Evolutionary conservation across 2,797 vertebrate species (phyloP).

Genomic region (Chromis chromis): DNA sequence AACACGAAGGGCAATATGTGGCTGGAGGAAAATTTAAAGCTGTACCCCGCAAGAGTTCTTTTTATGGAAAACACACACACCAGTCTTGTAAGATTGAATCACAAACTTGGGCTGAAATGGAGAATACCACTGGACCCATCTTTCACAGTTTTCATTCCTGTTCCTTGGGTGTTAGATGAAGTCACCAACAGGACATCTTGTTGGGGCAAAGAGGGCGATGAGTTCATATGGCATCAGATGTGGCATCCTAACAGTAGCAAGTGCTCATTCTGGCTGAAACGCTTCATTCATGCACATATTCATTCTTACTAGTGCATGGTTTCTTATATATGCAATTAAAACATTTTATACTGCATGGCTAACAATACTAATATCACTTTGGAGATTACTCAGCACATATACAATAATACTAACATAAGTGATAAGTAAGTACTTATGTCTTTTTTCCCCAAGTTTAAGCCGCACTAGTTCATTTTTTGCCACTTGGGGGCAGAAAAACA

Average conservation of each 20-base stretch:
- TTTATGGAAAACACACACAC: slow-evolving; percentile 14
- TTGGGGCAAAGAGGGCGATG: background rate
- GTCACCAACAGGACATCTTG: slow-evolving; percentile 12
- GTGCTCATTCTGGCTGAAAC: background rate
- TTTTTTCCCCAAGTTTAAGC: background rate
- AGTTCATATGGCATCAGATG: slow-evolving; percentile 1
- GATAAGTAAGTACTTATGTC: background rate
- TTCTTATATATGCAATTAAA: too few relatives aligned
- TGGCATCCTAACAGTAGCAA: background rate
- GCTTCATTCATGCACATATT: background rate
- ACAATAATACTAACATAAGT: background rate
- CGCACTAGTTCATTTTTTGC: background rate
- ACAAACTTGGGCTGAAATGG: slow-evolving; percentile 18
- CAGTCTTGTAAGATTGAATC: slow-evolving; percentile 20
- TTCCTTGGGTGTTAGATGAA: background rate
- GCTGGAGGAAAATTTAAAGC: slow-evolving; percentile 8
- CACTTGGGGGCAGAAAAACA: background rate
- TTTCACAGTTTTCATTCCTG: background rate
- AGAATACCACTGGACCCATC: slow-evolving; percentile 11
- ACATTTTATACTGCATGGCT: background rate
- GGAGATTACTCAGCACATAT: background rate
- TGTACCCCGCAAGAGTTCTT: background rate
- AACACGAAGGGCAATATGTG: slow-evolving; percentile 36
- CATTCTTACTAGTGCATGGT: background rate
- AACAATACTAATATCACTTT: too few relatives aligned